These are phyloP conservation scores for Orchestia grillus DNA, from an alignment of 1,140 invertebrate genomes.

Conservation along the genomic window DNA sequence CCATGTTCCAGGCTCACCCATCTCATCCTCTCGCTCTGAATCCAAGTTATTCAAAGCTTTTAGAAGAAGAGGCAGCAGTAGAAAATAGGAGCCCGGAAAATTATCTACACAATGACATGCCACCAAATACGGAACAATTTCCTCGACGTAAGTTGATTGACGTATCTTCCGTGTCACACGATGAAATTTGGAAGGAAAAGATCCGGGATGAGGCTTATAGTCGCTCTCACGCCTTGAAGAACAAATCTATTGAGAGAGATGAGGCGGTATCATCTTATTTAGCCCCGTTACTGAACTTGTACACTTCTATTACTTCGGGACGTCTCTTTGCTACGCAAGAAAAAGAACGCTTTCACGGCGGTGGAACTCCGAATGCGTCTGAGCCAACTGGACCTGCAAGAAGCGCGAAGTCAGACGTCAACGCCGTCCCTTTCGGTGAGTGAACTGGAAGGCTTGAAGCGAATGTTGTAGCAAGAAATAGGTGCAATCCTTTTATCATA, in stretches of 20 bases:
- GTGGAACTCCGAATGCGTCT: not conserved
- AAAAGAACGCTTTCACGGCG: not conserved
- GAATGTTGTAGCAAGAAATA: not conserved
- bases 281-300: not conserved
- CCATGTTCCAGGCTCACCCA: slow-evolving; percentile 29
- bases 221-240: not conserved
- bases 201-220: not conserved
- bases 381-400: not conserved
- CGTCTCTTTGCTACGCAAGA: not conserved
- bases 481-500: not conserved
- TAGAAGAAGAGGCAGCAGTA: not conserved
- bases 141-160: not conserved
- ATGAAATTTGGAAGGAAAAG: not conserved
- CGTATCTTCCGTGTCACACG: not conserved
- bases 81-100: not conserved
- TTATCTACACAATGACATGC: not conserved
- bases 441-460: not conserved
- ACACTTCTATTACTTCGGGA: not conserved
- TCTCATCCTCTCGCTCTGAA: not conserved
- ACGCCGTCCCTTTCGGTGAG: not conserved
- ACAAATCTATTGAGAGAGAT: not conserved
- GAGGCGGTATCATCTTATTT: not conserved
- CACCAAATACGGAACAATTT: not conserved
- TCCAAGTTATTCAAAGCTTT: not conserved
- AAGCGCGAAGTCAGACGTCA: not conserved